Conservation (phyloP, 1,140 invertebrate genomes). For the Zaprionus kolodkinae region DNA sequence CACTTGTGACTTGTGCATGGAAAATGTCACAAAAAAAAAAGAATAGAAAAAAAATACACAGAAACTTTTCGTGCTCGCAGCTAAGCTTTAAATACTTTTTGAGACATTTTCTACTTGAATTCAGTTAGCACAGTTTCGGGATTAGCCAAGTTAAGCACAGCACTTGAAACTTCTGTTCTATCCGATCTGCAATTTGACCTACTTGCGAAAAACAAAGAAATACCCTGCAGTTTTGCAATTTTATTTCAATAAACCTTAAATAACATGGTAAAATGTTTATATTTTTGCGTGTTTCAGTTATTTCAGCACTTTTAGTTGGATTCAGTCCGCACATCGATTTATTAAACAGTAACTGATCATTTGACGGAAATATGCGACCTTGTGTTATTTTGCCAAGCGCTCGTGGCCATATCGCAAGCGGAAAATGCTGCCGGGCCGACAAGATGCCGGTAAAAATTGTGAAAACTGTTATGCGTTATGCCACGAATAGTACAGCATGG, state of each 20-base stretch:
- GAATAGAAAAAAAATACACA: constrained; percentile 14
- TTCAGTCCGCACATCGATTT: background rate
- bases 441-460: constrained; percentile 34
- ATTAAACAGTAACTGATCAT: background rate
- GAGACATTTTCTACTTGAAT: constrained; percentile 1
- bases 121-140: background rate
- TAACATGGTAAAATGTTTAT: too few species aligned
- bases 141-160: background rate
- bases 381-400: constrained; percentile 20
- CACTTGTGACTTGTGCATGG: constrained; percentile 20
- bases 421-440: constrained; percentile 46
- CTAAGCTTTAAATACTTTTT: constrained; percentile 13
- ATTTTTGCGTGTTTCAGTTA: background rate
- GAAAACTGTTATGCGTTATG: constrained; percentile 21
- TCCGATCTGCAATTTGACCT: background rate
- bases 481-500: constrained; percentile 7
- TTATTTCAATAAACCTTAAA: too few species aligned
- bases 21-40: constrained; percentile 19
- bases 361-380: constrained; percentile 6
- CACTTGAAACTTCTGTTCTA: background rate
- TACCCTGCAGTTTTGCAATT: too few species aligned
- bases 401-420: constrained; percentile 22
- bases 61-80: background rate
- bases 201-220: background rate
- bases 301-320: background rate